Percentiles rank a stretch among this genome's conserved stretches.
These are phyloP conservation scores for Atrina japonica DNA, from an alignment of 2,888 invertebrate genomes.

Conservation along the genomic window DNA sequence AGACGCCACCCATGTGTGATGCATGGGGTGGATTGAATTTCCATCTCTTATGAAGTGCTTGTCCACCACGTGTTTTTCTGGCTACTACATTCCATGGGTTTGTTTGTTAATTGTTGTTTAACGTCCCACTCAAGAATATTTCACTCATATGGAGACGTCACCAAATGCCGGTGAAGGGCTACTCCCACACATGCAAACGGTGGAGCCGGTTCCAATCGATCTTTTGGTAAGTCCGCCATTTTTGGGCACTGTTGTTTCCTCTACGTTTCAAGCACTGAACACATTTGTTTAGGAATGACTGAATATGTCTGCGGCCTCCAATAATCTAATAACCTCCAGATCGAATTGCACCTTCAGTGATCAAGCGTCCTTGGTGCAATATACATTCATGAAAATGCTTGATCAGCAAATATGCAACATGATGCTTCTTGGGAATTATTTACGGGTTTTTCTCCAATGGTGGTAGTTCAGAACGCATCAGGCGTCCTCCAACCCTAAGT, in stretches of 20 bases:
- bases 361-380: slow-evolving; percentile 34
- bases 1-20: slow-evolving; percentile 7
- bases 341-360: slow-evolving; percentile 42
- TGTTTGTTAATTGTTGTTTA: no score
- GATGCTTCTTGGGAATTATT: slow-evolving; percentile 25
- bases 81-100: no score
- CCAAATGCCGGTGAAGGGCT: no score
- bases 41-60: no score
- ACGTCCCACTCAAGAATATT: no score
- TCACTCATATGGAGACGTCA: no score
- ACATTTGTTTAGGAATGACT: slow-evolving; percentile 11
- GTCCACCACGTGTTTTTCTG: no score
- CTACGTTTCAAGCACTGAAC: slow-evolving; percentile 26
- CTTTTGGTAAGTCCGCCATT: slow-evolving; percentile 28
- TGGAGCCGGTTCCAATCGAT: background rate
- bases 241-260: slow-evolving; percentile 7
- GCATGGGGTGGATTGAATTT: no score
- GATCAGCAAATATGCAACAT: slow-evolving; percentile 25
- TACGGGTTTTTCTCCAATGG: slow-evolving; percentile 24
- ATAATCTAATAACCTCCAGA: slow-evolving; percentile 36
- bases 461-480: background rate
- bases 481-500: slow-evolving; percentile 34
- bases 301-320: slow-evolving; percentile 21
- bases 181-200: no score
- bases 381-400: slow-evolving; percentile 33